phyloP scores from a whole-genome alignment of 2,888 invertebrate species.

The Limnephilus marmoratus region DNA sequence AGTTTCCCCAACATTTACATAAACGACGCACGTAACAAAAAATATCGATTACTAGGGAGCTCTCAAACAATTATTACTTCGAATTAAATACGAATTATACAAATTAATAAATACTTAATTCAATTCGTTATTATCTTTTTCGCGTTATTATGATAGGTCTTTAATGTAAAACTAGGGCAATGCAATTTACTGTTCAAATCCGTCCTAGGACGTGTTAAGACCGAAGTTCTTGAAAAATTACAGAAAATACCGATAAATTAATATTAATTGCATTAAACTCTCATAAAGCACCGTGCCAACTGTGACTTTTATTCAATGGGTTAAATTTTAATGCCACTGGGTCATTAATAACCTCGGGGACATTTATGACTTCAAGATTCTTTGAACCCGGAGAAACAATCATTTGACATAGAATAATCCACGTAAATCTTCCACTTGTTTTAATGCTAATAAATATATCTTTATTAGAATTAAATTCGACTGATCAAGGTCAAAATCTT shows the following conservation, averaged over 20 bases:
- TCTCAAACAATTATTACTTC: neutral
- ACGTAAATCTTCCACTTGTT: neutral
- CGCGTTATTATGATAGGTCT: neutral
- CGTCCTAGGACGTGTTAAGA: neutral
- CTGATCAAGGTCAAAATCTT: neutral
- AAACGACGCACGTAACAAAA: neutral
- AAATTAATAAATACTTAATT: neutral
- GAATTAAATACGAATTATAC: neutral
- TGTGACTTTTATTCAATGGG: constrained; percentile 20
- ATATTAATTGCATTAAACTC: neutral
- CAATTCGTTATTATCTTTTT: neutral
- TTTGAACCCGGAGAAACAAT: constrained; percentile 9
- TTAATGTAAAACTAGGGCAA: neutral
- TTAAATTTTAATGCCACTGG: constrained; percentile 42
- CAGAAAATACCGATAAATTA: neutral
- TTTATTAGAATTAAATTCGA: neutral
- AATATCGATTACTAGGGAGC: no score
- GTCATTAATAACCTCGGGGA: constrained; percentile 49
- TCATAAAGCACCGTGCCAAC: neutral
- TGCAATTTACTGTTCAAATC: neutral
- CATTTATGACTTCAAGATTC: constrained; percentile 48
- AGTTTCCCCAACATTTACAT: no score
- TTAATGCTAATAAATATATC: neutral
- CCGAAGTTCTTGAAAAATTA: neutral
- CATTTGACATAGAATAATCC: neutral